Evolutionary conservation across 2,797 vertebrate genomes (phyloP).

Genomic region (Myripristis murdjan): DNA sequence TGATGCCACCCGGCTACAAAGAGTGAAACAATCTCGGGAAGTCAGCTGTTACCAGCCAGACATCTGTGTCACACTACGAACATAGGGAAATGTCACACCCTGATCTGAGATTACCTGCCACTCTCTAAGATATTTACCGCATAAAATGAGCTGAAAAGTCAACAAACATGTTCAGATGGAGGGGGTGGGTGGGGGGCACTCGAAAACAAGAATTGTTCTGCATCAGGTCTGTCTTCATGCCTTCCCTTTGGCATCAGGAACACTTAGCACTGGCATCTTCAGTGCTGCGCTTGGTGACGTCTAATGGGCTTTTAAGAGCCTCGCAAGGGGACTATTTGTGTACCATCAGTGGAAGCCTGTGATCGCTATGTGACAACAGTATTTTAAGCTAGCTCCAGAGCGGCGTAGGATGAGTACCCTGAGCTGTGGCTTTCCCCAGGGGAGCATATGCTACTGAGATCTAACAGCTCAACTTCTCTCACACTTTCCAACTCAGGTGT

Average conservation of each 20-base stretch:
- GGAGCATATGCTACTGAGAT: constrained; percentile 78
- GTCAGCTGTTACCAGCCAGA: constrained; percentile 53
- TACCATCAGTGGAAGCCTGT: constrained; percentile 78
- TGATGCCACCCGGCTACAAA: constrained; percentile 28
- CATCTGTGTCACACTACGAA: constrained; percentile 63
- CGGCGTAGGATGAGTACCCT: constrained; percentile 73
- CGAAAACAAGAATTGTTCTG: constrained; percentile 69
- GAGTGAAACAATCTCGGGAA: constrained; percentile 47
- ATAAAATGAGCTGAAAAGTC: constrained; percentile 80
- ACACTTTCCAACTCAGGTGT: constrained; percentile 82
- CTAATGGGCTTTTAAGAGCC: constrained; percentile 85
- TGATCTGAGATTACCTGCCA: constrained; percentile 73
- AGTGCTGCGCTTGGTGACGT: constrained; percentile 72
- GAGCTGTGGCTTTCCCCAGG: constrained; percentile 75
- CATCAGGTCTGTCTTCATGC: constrained; percentile 75
- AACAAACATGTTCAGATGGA: constrained; percentile 78
- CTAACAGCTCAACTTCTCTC: constrained; percentile 84
- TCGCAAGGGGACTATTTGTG: constrained; percentile 83
- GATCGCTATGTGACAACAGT: constrained; percentile 85
- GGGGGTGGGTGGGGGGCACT: constrained; percentile 32
- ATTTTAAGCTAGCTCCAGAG: constrained; percentile 73
- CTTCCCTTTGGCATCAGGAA: constrained; percentile 84
- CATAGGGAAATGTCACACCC: constrained; percentile 63
- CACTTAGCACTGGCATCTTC: constrained; percentile 80
- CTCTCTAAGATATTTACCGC: constrained; percentile 73